A percentile compares a stretch with the other conserved stretches of the same genome.
Evolutionary conservation across 2,797 vertebrate genomes (phyloP).

Genomic region (Protosalanx chinensis): DNA sequence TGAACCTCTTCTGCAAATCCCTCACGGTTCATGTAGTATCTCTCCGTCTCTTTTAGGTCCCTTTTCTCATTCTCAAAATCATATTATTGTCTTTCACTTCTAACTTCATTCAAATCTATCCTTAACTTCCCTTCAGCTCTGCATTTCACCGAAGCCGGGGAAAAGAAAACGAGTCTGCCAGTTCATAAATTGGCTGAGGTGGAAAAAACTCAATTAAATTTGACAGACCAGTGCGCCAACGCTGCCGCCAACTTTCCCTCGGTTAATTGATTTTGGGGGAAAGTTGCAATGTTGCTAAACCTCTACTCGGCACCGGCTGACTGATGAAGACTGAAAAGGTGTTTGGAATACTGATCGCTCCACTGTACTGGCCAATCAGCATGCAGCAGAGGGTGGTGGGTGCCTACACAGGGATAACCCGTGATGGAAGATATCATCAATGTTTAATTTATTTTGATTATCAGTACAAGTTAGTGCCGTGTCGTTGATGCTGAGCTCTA

Average conservation of each 20-base stretch:
- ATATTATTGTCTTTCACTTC: neutral
- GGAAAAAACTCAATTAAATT: neutral
- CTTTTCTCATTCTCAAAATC: neutral
- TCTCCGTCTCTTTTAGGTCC: neutral
- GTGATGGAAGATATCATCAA: neutral
- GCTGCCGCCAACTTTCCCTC: neutral
- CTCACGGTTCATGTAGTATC: neutral
- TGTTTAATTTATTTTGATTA: neutral
- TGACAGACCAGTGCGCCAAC: neutral
- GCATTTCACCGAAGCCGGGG: neutral
- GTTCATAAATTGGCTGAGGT: neutral
- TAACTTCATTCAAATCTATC: neutral
- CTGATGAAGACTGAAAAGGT: neutral
- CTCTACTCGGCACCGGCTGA: neutral
- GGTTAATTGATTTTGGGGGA: neutral
- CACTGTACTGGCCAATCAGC: neutral
- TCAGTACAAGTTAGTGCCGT: neutral
- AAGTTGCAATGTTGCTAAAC: neutral
- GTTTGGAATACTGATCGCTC: neutral
- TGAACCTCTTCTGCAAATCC: neutral
- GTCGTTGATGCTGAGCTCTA: neutral
- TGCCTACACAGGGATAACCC: neutral
- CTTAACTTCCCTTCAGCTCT: neutral
- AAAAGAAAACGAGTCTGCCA: neutral
- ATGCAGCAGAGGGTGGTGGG: neutral